Evolutionary conservation across 1,140 invertebrate species (phyloP).

Genomic region (Eufriesea mexicana): DNA sequence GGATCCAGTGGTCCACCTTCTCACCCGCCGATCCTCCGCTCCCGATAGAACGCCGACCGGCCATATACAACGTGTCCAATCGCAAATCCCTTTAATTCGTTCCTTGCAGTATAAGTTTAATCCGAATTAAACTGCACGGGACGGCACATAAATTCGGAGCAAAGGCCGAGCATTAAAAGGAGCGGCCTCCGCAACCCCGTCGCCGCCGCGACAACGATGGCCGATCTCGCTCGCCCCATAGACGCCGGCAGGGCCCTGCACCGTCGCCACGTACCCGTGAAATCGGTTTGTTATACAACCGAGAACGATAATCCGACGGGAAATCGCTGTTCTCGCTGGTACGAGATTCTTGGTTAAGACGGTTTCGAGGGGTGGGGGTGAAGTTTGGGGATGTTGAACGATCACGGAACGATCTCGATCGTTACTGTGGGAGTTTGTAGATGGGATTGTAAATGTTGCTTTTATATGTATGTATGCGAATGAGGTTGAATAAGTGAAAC

Average conservation of each 20-base stretch:
- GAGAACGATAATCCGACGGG: slow-evolving; percentile 42
- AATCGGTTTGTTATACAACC: slow-evolving; percentile 52
- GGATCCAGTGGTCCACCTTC: slow-evolving; percentile 54
- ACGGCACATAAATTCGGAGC: slow-evolving; percentile 76
- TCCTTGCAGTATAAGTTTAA: slow-evolving; percentile 79
- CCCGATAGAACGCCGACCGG: slow-evolving; percentile 69
- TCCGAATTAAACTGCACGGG: slow-evolving; percentile 78
- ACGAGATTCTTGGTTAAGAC: background rate
- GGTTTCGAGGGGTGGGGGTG: too few relatives aligned
- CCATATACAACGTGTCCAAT: slow-evolving; percentile 78
- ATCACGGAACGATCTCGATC: too few relatives aligned
- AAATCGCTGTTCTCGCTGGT: slow-evolving; percentile 27
- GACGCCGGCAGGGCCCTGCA: slow-evolving; percentile 12
- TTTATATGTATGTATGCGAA: too few relatives aligned
- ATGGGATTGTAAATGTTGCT: too few relatives aligned
- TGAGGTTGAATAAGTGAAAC: too few relatives aligned
- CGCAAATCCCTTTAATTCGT: slow-evolving; percentile 80
- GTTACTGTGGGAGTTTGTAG: too few relatives aligned
- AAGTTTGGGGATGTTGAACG: background rate
- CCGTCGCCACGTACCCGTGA: slow-evolving; percentile 35
- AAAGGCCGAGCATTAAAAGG: slow-evolving; percentile 72
- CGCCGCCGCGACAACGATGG: background rate
- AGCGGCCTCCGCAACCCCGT: slow-evolving; percentile 37
- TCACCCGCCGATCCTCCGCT: slow-evolving; percentile 32
- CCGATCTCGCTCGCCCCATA: background rate